These are phyloP conservation scores for Tachina grossa DNA, from an alignment of 2,888 invertebrate genomes.

Conservation along the genomic window DNA sequence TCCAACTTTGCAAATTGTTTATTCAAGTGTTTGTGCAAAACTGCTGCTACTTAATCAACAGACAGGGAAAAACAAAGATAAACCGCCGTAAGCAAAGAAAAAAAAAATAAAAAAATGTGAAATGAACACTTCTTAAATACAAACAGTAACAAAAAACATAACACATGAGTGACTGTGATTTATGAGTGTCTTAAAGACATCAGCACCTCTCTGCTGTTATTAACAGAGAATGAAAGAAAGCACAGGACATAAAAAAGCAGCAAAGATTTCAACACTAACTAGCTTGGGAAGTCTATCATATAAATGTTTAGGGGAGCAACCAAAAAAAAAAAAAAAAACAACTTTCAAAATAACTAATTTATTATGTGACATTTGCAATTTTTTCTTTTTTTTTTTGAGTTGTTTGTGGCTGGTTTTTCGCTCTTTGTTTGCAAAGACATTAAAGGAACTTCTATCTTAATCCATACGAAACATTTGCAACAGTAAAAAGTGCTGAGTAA, in stretches of 20 bases:
- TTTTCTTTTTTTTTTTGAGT: constrained; percentile 32
- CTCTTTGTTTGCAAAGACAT: constrained; percentile 25
- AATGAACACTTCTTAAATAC: constrained; percentile 52
- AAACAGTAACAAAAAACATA: constrained; percentile 44
- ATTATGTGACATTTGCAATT: constrained; percentile 65
- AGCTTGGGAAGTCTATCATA: constrained; percentile 47
- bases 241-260: neutral
- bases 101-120: neutral
- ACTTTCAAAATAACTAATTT: constrained; percentile 58
- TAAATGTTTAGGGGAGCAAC: neutral
- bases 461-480: neutral
- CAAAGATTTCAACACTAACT: constrained; percentile 28
- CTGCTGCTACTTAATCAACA: constrained; percentile 38
- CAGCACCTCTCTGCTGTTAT: constrained; percentile 43
- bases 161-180: constrained; percentile 70
- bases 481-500: constrained; percentile 43
- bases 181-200: constrained; percentile 65
- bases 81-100: neutral
- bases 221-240: constrained; percentile 1
- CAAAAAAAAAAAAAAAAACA: neutral
- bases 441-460: constrained; percentile 19
- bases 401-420: constrained; percentile 11
- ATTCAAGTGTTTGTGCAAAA: constrained; percentile 41
- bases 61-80: constrained; percentile 16
- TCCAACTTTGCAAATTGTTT: constrained; percentile 27